Evolutionary conservation across 2,113 vertebrate species (phyloP), one percentile per base, ranked within the genome.

Genomic region (Cavia porcellus): DNA sequence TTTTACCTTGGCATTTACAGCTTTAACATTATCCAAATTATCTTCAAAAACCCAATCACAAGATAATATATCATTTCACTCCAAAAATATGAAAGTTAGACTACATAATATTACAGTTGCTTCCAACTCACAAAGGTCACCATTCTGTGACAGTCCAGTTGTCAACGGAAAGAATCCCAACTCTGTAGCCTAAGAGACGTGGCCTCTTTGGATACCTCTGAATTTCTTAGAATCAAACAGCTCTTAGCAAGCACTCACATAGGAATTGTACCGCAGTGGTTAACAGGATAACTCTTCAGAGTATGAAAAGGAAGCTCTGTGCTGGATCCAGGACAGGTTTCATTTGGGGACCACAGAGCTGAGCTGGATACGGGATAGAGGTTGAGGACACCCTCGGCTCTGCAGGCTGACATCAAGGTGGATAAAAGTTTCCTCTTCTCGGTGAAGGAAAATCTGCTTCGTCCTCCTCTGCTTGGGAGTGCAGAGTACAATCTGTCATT

Each of bases 51-150:
- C 55, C 8, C 42, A 70, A 86, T 77, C 75, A 50, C 45, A 28
- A 81, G 38, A 55, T 19, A 89, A 89, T 61, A 38, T 82, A 68
- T 82, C 42, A 90, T 64, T 28, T 38, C 52, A 38, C 20, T 95
- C 68, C 83, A 84, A 79, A 94, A 77, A 64, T 72, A 79, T 57
- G 3, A 1, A 25, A 8, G 25, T 24, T 80, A 20, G 13, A 85
- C 45, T 95, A 96, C 89, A 80, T n/a, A 85, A 74, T 94, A 38
- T 72, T 15, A 92, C 91, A 38, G n/a, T 80, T 19, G 38, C 30
- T 52, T 82, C 42, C 85, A 92, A 75, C 30, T 89, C 80, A 61
- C 30, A 92, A 94, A 89, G 8, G 7, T 55, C 74, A 79, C 38
- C 68, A 80, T 75, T 86, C 94, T 15, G 64, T 61, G 81, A 84